These are phyloP conservation scores for Caenorhabditis virilis DNA, from an alignment of 2,888 invertebrate genomes.

Conservation along the genomic window DNA sequence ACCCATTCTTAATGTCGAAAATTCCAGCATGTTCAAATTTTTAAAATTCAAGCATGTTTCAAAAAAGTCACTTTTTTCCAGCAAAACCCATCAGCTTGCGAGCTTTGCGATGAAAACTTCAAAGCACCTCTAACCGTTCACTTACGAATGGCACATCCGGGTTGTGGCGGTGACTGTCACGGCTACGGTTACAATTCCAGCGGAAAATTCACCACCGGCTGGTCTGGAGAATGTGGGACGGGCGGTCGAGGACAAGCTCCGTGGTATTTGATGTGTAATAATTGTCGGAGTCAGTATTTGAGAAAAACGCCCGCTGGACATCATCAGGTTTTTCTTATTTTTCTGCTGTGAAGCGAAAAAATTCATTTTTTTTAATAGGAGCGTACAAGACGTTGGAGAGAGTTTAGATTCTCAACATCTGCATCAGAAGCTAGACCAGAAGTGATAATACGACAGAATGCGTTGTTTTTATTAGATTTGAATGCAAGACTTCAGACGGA, in stretches of 20 bases:
- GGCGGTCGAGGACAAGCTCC: constrained; percentile 80
- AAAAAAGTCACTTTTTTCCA: too few relatives aligned
- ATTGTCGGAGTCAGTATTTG: constrained; percentile 82
- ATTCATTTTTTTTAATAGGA: constrained; percentile 23
- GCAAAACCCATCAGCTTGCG: constrained; percentile 74
- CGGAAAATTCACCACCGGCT: constrained; percentile 83
- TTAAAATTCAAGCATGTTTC: constrained; percentile 69
- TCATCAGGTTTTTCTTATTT: constrained; percentile 30
- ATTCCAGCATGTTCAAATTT: too few relatives aligned
- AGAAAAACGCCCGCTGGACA: constrained; percentile 66
- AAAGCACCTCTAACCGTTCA: constrained; percentile 84
- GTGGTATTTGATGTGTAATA: constrained; percentile 84
- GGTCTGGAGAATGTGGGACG: constrained; percentile 87
- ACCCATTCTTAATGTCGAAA: too few relatives aligned
- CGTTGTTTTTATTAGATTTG: constrained; percentile 87
- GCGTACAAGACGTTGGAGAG: constrained; percentile 54
- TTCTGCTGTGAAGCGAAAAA: not conserved
- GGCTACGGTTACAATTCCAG: constrained; percentile 86
- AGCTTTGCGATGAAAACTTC: constrained; percentile 79
- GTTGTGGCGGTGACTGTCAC: constrained; percentile 82
- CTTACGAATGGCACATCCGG: constrained; percentile 86
- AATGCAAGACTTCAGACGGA: constrained; percentile 55
- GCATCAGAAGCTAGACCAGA: constrained; percentile 53
- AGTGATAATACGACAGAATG: constrained; percentile 83
- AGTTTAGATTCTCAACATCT: constrained; percentile 52